These are phyloP conservation scores for Lepidothrix coronata DNA, from an alignment of 2,113 vertebrate species.

Conservation along the genomic window DNA sequence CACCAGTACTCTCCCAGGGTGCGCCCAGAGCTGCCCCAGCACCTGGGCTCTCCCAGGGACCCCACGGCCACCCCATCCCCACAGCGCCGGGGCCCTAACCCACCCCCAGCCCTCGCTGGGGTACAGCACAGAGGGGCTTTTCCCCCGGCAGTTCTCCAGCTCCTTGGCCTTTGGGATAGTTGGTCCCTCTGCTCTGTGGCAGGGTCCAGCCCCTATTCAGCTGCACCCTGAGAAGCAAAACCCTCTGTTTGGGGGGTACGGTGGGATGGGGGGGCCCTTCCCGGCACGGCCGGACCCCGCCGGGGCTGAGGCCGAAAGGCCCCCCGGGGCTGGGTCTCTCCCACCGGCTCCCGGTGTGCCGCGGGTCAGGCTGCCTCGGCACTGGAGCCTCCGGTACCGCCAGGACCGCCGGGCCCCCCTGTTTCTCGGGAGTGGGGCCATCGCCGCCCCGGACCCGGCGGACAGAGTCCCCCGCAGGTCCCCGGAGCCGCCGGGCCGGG, in stretches of 20 bases:
- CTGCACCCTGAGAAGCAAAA: neutral
- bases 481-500: neutral
- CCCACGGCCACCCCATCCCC: neutral
- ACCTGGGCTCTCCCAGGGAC: neutral
- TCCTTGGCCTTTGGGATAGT: neutral
- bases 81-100: neutral
- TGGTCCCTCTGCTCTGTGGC: accelerated
- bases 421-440: neutral
- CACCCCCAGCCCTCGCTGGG: neutral
- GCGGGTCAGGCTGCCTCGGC: neutral
- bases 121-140: neutral
- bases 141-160: accelerated
- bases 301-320: neutral
- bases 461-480: neutral
- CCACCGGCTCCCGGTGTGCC: neutral
- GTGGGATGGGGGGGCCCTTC: too few relatives aligned
- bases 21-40: neutral
- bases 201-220: neutral
- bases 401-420: neutral
- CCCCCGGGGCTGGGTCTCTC: neutral
- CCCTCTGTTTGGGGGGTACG: accelerated
- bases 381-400: too few relatives aligned
- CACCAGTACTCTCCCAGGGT: neutral
- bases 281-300: neutral
- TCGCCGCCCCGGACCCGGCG: too few relatives aligned